Percentiles rank a stretch among this genome's conserved stretches.
Evolutionary conservation across 2,888 invertebrate species (phyloP).

Genomic region (Agriopis leucophaearia): DNA sequence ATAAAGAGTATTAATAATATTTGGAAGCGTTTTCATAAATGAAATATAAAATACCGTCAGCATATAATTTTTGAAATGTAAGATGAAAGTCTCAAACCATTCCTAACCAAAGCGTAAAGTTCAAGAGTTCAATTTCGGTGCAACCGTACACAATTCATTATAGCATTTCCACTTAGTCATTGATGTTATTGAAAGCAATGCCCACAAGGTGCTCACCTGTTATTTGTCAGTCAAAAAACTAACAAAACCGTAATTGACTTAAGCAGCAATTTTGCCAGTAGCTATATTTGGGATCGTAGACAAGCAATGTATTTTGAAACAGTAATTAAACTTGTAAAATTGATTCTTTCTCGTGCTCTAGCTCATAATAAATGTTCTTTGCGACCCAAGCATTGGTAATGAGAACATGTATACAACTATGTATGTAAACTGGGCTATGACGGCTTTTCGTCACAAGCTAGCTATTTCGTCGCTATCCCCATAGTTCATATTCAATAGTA

Average conservation of each 20-base stretch:
- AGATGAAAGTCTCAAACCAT: background rate
- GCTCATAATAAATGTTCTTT: too few species aligned
- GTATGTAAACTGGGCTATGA: too few species aligned
- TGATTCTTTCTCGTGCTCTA: too few species aligned
- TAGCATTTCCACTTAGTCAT: conserved; percentile 44
- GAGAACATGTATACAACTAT: too few species aligned
- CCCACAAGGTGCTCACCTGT: conserved; percentile 49
- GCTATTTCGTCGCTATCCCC: too few species aligned
- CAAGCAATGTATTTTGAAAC: conserved; percentile 39
- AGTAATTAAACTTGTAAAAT: conserved; percentile 19
- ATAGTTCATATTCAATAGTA: too few species aligned
- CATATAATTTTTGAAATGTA: background rate
- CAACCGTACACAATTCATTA: conserved; percentile 42
- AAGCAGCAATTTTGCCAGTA: conserved; percentile 73
- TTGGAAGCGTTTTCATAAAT: too few species aligned
- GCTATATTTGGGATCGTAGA: conserved; percentile 52
- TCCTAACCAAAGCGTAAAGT: conserved; percentile 42
- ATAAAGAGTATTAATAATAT: too few species aligned
- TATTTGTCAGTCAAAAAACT: conserved; percentile 65
- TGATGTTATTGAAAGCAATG: conserved; percentile 33
- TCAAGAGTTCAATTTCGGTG: conserved; percentile 44
- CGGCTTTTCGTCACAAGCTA: too few species aligned
- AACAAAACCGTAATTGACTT: conserved; percentile 69
- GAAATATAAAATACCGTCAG: background rate
- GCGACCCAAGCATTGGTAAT: too few species aligned